These are phyloP conservation scores for Aphelenchoides avenae DNA, from an alignment of 1,140 invertebrate genomes.

Conservation along the genomic window DNA sequence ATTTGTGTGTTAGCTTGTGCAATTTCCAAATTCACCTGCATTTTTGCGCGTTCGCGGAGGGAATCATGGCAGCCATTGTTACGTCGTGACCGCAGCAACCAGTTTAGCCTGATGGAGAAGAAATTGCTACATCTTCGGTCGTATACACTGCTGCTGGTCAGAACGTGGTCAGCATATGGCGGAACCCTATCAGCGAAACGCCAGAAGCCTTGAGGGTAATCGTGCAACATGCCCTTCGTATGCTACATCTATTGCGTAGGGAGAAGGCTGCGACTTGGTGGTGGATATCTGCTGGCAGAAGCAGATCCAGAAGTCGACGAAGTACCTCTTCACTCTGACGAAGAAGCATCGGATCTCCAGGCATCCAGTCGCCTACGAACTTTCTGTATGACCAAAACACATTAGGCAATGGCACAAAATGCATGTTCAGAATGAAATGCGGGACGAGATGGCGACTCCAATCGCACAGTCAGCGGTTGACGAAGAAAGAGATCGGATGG, in stretches of 20 bases:
- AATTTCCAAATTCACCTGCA: background rate
- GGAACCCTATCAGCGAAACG: background rate
- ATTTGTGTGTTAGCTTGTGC: background rate
- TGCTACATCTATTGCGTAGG: slow-evolving; percentile 5
- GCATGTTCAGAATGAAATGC: slow-evolving; percentile 22
- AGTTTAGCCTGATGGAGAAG: slow-evolving; percentile 32
- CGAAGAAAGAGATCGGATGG: slow-evolving; percentile 26
- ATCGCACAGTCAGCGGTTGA: slow-evolving; percentile 27
- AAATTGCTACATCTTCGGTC: slow-evolving; percentile 22
- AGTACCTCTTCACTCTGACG: slow-evolving; percentile 31
- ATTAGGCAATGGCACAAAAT: background rate
- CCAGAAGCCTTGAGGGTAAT: no score
- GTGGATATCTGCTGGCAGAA: slow-evolving; percentile 23
- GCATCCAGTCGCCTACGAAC: slow-evolving; percentile 34
- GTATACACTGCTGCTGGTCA: slow-evolving; percentile 1
- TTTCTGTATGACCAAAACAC: slow-evolving; percentile 14
- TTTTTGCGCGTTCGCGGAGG: slow-evolving; percentile 7
- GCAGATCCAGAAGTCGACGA: slow-evolving; percentile 20
- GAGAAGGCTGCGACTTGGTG: slow-evolving; percentile 9
- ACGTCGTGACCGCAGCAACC: no score
- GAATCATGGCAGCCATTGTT: no score
- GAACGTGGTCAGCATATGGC: slow-evolving; percentile 8
- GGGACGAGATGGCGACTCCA: slow-evolving; percentile 33
- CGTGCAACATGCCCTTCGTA: background rate
- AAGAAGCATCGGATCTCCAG: slow-evolving; percentile 20